These are phyloP conservation scores for Drosophila baimaii DNA, from an alignment of 1,140 invertebrate species.

Conservation along the genomic window DNA sequence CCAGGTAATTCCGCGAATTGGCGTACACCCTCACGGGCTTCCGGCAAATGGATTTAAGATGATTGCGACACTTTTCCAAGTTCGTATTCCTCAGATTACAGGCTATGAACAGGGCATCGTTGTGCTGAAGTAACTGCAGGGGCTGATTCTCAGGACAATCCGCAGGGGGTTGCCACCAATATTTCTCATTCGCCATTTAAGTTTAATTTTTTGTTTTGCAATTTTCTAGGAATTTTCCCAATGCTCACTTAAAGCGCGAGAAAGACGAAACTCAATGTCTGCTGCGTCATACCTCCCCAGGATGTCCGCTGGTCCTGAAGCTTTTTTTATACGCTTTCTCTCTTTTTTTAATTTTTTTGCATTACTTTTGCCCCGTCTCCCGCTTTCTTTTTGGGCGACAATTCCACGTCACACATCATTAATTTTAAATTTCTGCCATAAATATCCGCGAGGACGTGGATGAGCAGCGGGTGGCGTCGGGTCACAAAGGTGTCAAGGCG, in stretches of 20 bases:
- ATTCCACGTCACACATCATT: conserved; percentile 79
- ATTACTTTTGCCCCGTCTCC: conserved; percentile 40
- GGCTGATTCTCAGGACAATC: neutral
- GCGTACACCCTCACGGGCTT: conserved; percentile 2
- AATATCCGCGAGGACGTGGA: conserved; percentile 58
- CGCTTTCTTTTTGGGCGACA: conserved; percentile 49
- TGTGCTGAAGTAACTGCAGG: neutral
- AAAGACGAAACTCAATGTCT: conserved; percentile 6
- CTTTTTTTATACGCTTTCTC: conserved; percentile 4
- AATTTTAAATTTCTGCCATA: conserved; percentile 79
- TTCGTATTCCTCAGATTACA: conserved; percentile 3
- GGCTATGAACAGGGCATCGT: conserved; percentile 9
- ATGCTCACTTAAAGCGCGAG: neutral
- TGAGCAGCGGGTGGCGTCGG: conserved; percentile 25
- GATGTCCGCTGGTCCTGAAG: neutral
- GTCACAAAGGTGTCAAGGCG: conserved; percentile 57
- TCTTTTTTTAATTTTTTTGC: conserved; percentile 22
- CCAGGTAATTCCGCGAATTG: conserved; percentile 15
- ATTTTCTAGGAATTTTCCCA: conserved; percentile 10
- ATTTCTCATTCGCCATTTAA: conserved; percentile 10
- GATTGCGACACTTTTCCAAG: conserved; percentile 7
- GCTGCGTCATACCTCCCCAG: conserved; percentile 1
- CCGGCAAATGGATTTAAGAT: neutral
- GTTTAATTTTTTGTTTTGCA: neutral
- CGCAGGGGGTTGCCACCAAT: neutral